phyloP scores from a whole-genome alignment of 2,113 vertebrate genomes.

The Struthio camelus region DNA sequence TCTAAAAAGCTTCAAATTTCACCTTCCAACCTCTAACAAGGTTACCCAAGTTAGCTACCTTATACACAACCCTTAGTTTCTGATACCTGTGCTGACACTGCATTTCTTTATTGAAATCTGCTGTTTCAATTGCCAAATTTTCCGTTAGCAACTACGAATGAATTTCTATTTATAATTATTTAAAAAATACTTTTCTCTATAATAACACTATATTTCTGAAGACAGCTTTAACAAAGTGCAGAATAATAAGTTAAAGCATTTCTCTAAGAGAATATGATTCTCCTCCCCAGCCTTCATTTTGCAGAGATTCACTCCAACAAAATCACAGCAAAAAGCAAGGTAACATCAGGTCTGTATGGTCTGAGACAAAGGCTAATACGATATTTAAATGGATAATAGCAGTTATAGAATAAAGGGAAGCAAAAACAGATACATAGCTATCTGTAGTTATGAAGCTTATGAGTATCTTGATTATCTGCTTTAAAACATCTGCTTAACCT shows the following conservation, averaged over 20 bases:
- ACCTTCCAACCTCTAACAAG: background rate
- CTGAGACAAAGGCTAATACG: background rate
- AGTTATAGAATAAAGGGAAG: background rate
- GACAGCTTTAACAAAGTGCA: background rate
- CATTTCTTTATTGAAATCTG: background rate
- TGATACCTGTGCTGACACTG: background rate
- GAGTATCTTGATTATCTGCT: background rate
- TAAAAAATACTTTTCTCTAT: background rate
- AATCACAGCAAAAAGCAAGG: background rate
- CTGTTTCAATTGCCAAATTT: background rate
- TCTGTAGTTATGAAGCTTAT: background rate
- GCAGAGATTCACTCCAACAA: background rate
- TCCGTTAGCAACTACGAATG: background rate
- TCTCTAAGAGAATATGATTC: background rate
- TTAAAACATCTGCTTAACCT: background rate
- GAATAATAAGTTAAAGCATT: background rate
- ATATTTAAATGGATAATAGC: slow-evolving; percentile 12
- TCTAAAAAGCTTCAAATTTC: background rate
- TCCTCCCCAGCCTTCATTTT: background rate
- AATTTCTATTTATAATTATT: background rate
- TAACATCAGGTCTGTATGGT: background rate
- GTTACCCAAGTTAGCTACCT: background rate
- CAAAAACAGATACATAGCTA: background rate
- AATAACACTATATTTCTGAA: background rate
- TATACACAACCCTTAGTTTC: background rate